Percentiles rank a stretch among this genome's conserved stretches.
Evolutionary conservation across 2,113 vertebrate species (phyloP).

Genomic region (Australoheros scitulus): DNA sequence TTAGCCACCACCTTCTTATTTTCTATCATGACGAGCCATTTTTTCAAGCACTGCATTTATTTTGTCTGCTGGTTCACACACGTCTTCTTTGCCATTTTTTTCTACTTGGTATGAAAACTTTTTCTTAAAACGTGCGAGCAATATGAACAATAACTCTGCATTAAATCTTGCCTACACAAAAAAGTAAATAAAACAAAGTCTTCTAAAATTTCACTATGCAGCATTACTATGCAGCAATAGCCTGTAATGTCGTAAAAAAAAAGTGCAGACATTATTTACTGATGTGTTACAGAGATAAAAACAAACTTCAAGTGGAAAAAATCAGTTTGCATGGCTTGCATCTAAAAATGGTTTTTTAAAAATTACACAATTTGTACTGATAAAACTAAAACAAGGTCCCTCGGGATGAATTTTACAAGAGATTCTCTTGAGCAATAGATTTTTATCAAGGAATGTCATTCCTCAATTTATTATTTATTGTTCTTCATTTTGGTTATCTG

Average conservation of each 20-base stretch:
- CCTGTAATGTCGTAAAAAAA: neutral
- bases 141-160: neutral
- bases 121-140: neutral
- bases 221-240: neutral
- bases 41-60: neutral
- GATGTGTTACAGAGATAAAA: neutral
- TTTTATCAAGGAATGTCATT: neutral
- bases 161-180: neutral
- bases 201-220: neutral
- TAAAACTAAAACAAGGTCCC: neutral
- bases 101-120: neutral
- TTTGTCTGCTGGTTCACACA: neutral
- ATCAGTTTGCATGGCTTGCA: neutral
- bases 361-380: neutral
- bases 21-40: neutral
- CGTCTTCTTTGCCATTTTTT: neutral
- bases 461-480: conserved; percentile 14
- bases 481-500: conserved; percentile 23
- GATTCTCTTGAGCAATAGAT: neutral
- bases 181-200: neutral
- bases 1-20: too few species aligned
- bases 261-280: neutral
- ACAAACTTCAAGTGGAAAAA: neutral
- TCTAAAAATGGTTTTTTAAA: neutral
- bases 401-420: neutral